phyloP scores from a whole-genome alignment of 2,797 vertebrate genomes.

The Catostomus latipinnis region DNA sequence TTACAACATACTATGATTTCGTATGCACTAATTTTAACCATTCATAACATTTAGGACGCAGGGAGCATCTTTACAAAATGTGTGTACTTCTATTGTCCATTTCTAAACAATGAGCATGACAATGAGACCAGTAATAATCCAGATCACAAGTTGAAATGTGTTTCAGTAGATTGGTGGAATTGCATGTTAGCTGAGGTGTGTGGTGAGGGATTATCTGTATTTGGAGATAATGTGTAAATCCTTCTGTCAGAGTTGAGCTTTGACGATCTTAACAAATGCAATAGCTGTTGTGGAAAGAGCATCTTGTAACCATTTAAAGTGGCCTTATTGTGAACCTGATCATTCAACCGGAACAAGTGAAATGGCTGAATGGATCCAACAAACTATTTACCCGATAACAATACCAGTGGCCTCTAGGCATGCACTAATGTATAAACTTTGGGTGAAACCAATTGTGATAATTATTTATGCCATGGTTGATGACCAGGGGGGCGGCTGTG shows the following conservation, averaged over 20 bases:
- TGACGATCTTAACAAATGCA: background rate
- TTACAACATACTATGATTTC: no score
- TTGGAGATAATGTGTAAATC: background rate
- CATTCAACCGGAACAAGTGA: no score
- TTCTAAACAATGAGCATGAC: background rate
- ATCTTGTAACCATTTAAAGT: background rate
- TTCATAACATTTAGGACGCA: no score
- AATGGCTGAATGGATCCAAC: no score
- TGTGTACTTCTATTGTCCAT: background rate
- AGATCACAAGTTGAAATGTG: background rate
- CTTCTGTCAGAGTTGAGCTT: background rate
- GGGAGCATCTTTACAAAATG: no score
- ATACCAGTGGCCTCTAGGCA: no score
- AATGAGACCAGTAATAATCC: background rate
- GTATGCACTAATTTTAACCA: no score
- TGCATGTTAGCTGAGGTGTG: constrained; percentile 1
- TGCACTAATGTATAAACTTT: no score
- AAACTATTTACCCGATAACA: no score
- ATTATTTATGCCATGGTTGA: no score
- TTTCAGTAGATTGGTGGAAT: background rate
- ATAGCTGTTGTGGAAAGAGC: background rate
- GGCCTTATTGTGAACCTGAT: background rate
- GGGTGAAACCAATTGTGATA: no score
- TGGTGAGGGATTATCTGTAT: constrained; percentile 13
- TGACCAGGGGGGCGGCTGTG: no score